phyloP scores from a whole-genome alignment of 2,888 invertebrate genomes.

The Eulithis prunata region DNA sequence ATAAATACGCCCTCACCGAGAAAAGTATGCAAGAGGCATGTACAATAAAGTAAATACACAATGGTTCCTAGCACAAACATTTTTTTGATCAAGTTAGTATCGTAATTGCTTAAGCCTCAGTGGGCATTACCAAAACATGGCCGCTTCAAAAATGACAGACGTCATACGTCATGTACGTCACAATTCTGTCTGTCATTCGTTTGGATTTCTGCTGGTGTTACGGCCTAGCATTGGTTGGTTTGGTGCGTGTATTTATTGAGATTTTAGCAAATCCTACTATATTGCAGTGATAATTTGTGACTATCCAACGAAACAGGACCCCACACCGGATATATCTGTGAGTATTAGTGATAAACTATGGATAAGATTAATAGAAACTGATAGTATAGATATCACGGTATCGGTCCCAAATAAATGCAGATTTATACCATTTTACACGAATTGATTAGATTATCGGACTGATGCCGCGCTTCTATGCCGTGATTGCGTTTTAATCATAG shows the following conservation, averaged over 20 bases:
- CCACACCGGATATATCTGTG: constrained; percentile 53
- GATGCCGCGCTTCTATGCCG: constrained; percentile 42
- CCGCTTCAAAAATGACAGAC: too few relatives aligned
- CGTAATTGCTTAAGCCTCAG: too few relatives aligned
- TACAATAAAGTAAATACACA: too few relatives aligned
- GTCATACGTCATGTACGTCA: too few relatives aligned
- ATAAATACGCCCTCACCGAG: too few relatives aligned
- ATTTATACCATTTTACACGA: constrained; percentile 50
- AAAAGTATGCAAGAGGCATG: too few relatives aligned
- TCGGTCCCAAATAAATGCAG: constrained; percentile 35
- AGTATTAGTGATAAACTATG: constrained; percentile 48
- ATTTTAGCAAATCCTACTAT: constrained; percentile 53
- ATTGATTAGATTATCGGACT: constrained; percentile 39
- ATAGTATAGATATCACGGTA: constrained; percentile 33
- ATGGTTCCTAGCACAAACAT: too few relatives aligned
- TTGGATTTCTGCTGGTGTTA: too few relatives aligned
- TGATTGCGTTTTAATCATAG: constrained; percentile 35
- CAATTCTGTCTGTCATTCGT: too few relatives aligned
- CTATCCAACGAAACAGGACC: constrained; percentile 43
- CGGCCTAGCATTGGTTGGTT: constrained; percentile 36
- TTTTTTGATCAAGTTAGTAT: too few relatives aligned
- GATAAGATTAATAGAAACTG: constrained; percentile 33
- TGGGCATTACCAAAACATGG: too few relatives aligned
- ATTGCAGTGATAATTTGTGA: constrained; percentile 57
- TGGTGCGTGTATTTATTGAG: constrained; percentile 42